These are phyloP conservation scores for Apotomis turbidana DNA, from an alignment of 2,888 invertebrate genomes.

Conservation along the genomic window DNA sequence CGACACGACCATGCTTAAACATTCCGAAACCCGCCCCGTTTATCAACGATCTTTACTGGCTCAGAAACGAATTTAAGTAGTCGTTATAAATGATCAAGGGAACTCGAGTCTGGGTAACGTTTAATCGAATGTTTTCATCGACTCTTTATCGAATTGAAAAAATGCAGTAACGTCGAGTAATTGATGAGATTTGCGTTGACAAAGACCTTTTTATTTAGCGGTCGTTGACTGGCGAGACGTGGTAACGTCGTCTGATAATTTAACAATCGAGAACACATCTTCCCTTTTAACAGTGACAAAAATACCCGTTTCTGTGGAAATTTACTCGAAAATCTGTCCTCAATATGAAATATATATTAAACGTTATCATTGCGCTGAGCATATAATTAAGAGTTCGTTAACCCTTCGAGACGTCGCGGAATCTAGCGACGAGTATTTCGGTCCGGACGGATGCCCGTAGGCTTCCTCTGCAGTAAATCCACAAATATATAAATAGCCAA, in stretches of 20 bases:
- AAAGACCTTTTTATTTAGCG: slow-evolving; percentile 37
- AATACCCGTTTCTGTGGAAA: slow-evolving; percentile 19
- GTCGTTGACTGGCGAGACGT: slow-evolving; percentile 41
- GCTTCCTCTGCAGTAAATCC: slow-evolving; percentile 74
- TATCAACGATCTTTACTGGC: slow-evolving; percentile 35
- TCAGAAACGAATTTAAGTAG: slow-evolving; percentile 58
- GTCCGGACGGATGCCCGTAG: slow-evolving; percentile 73
- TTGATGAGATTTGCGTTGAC: slow-evolving; percentile 37
- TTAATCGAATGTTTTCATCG: slow-evolving; percentile 60
- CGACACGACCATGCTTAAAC: slow-evolving; percentile 43
- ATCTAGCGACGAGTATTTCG: slow-evolving; percentile 78
- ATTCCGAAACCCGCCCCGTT: slow-evolving; percentile 32
- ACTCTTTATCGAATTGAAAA: slow-evolving; percentile 25
- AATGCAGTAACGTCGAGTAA: slow-evolving; percentile 33
- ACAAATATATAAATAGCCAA: slow-evolving; percentile 72
- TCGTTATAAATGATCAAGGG: slow-evolving; percentile 67
- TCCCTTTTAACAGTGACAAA: slow-evolving; percentile 14
- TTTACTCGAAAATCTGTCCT: slow-evolving; percentile 25
- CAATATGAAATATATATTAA: slow-evolving; percentile 17
- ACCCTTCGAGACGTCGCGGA: slow-evolving; percentile 81
- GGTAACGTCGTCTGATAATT: slow-evolving; percentile 29
- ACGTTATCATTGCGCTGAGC: slow-evolving; percentile 36
- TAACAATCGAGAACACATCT: slow-evolving; percentile 35
- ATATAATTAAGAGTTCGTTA: slow-evolving; percentile 64
- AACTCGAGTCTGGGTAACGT: slow-evolving; percentile 60